phyloP scores from a whole-genome alignment of 2,797 vertebrate species.

The Leptoclinus maculatus region DNA sequence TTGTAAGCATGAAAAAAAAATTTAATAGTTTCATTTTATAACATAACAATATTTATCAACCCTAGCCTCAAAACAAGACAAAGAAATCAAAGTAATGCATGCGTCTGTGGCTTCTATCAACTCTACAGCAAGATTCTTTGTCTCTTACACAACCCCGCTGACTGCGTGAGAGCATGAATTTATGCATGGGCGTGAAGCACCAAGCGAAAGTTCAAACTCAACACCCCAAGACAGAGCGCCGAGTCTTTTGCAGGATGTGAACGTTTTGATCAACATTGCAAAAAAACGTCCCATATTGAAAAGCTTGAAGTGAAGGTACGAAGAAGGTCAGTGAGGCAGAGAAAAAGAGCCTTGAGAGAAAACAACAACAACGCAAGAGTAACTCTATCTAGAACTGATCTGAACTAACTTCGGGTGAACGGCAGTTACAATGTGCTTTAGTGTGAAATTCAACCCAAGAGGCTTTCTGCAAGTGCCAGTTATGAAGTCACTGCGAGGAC shows the following conservation, averaged over 20 bases:
- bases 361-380: background rate
- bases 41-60: no score
- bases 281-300: conserved; percentile 19
- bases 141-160: conserved; percentile 5
- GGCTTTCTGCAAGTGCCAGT: background rate
- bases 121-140: background rate
- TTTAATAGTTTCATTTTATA: no score
- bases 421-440: background rate
- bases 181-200: conserved; percentile 26
- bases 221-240: conserved; percentile 18
- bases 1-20: no score
- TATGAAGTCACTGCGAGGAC: background rate
- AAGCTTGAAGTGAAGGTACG: conserved; percentile 14
- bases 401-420: background rate
- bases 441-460: background rate
- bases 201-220: background rate
- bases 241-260: conserved; percentile 46
- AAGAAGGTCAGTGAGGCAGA: conserved; percentile 36
- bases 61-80: background rate
- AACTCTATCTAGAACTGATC: background rate
- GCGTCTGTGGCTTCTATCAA: background rate
- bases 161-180: conserved; percentile 9
- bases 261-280: conserved; percentile 20
- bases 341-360: conserved; percentile 20
- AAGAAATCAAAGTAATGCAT: background rate